Base-by-base conservation (phyloP, 2,888 invertebrate genomes). In the Xanthia togata region DNA sequence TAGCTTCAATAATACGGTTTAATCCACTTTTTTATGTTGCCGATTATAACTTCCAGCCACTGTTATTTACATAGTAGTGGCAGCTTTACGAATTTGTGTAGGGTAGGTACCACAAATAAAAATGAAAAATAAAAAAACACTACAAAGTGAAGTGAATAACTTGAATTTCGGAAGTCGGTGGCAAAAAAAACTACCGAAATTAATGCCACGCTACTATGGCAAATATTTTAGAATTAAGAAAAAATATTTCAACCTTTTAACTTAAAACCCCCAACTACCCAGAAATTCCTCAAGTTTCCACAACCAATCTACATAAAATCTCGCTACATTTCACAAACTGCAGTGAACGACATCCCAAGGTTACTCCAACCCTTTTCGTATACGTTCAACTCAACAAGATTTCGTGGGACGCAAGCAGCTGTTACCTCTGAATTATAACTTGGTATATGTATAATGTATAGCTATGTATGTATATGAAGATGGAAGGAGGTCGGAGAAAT, bases 351-450 rank as follows among this genome's bases (percentile, higher is more conserved):
- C 38, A 12, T 60, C 14, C 12, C n/a, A 81, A 78, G 83, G 72
- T 78, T 59, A 62, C 17, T 0, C 1, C 23, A 72, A 73, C 79
- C 73, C 71, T 78, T 81, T 60, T 0, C 5, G 73, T 78, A 9
- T 1, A 72, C 79, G 41, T 69, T 83, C 69, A 83, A 78, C 81
- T 79, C 31, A 0, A 60, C 47, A 35, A 47, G 20, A 63, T 67
- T 71, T 20, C 55, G 81, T 72, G 69, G 55, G 68, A 82, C 6
- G n/a, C 23, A 0, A n/a, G 6, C 83, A 80, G 78, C 64, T 83
- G 83, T 83, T 83, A 64, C 71, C 23, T 60, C 35, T 64, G 38
- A 69, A 72, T 65, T 65, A 78, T 78, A 69, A 57, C 78, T 50
- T 35, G 2, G 31, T 26, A 68, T 53, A 79, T 79, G 53, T 65